Conservation (phyloP, 2,888 invertebrate species). For the Heliconius cydno region DNA sequence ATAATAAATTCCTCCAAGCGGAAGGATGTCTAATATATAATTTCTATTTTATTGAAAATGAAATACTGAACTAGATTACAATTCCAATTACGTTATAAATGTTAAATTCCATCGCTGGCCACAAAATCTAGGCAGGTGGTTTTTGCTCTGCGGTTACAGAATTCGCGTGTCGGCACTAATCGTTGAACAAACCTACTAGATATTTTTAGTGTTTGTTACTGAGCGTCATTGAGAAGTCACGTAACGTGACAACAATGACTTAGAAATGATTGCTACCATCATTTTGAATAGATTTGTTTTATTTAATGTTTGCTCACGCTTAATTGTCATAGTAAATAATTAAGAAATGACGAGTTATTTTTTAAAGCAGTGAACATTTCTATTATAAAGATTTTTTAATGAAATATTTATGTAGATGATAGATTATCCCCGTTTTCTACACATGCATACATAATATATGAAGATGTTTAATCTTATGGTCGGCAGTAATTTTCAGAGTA, state of each 20-base stretch:
- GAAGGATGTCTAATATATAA: not conserved
- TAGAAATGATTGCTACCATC: not conserved
- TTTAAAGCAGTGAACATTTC: not conserved
- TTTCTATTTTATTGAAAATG: constrained; percentile 21
- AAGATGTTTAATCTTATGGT: constrained; percentile 21
- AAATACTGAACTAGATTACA: constrained; percentile 34
- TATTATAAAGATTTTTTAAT: not conserved
- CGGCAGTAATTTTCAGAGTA: constrained; percentile 13
- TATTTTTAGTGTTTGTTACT: constrained; percentile 35
- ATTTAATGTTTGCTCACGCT: not conserved
- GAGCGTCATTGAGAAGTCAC: constrained; percentile 7
- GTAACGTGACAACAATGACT: constrained; percentile 7
- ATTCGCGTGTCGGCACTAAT: constrained; percentile 40
- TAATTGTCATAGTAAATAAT: not conserved
- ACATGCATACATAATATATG: constrained; percentile 22
- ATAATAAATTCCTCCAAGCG: too few relatives aligned
- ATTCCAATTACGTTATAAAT: constrained; percentile 33
- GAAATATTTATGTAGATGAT: constrained; percentile 12
- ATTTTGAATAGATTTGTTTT: not conserved
- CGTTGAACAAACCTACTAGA: constrained; percentile 39
- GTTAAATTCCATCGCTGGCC: constrained; percentile 28
- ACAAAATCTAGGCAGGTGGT: constrained; percentile 39
- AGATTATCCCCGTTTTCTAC: constrained; percentile 16
- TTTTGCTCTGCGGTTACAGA: constrained; percentile 36
- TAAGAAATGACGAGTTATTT: not conserved